Base-by-base conservation (phyloP, 2,113 vertebrate species). In the Micronycteris hirsuta region DNA sequence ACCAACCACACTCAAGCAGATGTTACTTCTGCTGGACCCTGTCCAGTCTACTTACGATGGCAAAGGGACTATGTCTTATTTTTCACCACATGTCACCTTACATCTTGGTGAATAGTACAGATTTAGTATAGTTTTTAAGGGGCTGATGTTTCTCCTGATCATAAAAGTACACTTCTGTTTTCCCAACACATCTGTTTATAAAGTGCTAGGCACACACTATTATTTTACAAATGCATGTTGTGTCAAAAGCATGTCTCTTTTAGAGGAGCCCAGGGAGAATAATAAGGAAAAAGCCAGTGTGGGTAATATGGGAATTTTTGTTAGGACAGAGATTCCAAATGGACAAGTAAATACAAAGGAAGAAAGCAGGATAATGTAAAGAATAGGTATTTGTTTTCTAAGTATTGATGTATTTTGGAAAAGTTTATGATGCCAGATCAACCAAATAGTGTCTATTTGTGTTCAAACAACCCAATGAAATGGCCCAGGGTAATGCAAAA, bases 401-500 rank as follows among this genome's bases (percentile, higher is more conserved):
- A 95, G 24, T 91, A 47, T 56, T 83, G 45, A 86, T 83, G 41
- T 47, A 31, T 84, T 71, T 70, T 86, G n/a, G 81, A 67, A 67
- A 95, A 70, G 8, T 7, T 61, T 19, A 82, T 31, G 67, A 89
- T 74, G 28, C 7, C 61, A 11, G 38, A 17, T 91, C 49, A 86
- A 83, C 43, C 71, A 70, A 45, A 36, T 24, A 56, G 19, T 26
- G 89, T 92, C 89, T 71, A 87, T 83, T 92, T 96, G 31, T 95
- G 52, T 89, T 76, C 63, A 74, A 28, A 80, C 5, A 89, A 33
- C 22, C 83, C 77, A 47, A 70, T 71, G 41, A 91, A 91, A 80
- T 20, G 87, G 12, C 63, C 28, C 26, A 22, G 45, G 41, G 85
- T 54, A 36, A 63, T 61, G 70, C 41, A 89, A 77, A 92, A 73